Evolutionary conservation across 2,888 invertebrate genomes (phyloP).

Genomic region (Achlya flavicornis): DNA sequence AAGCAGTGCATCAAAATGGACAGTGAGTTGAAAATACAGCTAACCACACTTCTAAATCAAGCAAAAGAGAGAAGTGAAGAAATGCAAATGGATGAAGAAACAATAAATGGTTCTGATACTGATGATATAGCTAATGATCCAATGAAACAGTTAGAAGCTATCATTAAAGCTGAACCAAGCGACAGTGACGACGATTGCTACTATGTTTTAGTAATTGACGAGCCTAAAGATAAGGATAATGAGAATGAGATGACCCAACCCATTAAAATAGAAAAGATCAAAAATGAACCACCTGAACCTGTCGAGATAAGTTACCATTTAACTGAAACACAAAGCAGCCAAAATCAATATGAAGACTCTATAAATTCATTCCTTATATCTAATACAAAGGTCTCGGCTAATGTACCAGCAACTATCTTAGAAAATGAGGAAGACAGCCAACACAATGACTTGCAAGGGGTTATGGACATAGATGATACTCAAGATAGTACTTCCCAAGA

Average conservation of each 20-base stretch:
- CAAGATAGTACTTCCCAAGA: slow-evolving; percentile 50
- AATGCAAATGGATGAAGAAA: slow-evolving; percentile 29
- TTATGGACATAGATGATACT: slow-evolving; percentile 56
- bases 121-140: slow-evolving; percentile 65
- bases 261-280: slow-evolving; percentile 21
- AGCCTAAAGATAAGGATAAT: slow-evolving; percentile 54
- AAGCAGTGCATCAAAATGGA: slow-evolving; percentile 78
- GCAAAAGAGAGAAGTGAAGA: slow-evolving; percentile 39
- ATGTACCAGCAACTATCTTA: slow-evolving; percentile 75
- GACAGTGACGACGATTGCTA: slow-evolving; percentile 79
- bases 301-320: slow-evolving; percentile 25
- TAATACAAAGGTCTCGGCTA: slow-evolving; percentile 58
- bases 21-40: slow-evolving; percentile 65
- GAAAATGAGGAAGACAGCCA: slow-evolving; percentile 73
- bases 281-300: slow-evolving; percentile 30
- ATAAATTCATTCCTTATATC: slow-evolving; percentile 69
- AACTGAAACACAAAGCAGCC: slow-evolving; percentile 22
- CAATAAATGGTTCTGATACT: slow-evolving; percentile 32
- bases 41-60: slow-evolving; percentile 52
- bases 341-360: slow-evolving; percentile 56
- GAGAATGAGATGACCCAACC: slow-evolving; percentile 24
- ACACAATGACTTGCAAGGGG: slow-evolving; percentile 49
- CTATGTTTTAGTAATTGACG: slow-evolving; percentile 77
- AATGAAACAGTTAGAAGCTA: slow-evolving; percentile 67
- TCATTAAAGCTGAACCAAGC: slow-evolving; percentile 70